These are phyloP conservation scores for Chauna torquata DNA, from an alignment of 2,113 vertebrate species.

Conservation along the genomic window DNA sequence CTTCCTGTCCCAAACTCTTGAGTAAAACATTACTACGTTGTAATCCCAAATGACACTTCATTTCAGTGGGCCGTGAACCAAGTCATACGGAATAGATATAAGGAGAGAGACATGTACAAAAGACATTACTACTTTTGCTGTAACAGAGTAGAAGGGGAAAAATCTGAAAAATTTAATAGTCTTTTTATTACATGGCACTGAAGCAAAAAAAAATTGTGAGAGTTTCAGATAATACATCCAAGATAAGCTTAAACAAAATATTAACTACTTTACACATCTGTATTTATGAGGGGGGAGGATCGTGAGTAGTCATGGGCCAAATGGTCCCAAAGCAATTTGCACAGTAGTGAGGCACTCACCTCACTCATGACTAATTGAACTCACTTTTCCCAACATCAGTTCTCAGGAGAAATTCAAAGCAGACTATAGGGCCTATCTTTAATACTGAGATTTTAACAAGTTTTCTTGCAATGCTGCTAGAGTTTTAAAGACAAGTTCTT, in stretches of 20 bases:
- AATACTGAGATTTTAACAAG: conserved; percentile 48
- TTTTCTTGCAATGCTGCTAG: background rate
- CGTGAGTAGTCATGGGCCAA: conserved; percentile 41
- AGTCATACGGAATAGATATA: conserved; percentile 12
- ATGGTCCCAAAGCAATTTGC: conserved; percentile 58
- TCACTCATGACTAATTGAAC: conserved; percentile 60
- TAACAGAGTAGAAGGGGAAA: background rate
- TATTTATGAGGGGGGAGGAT: conserved; percentile 22
- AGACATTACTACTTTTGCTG: background rate
- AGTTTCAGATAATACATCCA: conserved; percentile 35
- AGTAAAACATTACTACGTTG: conserved; percentile 3
- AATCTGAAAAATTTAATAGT: conserved; percentile 8
- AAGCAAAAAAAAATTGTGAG: background rate
- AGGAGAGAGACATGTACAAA: background rate
- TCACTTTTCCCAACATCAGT: conserved; percentile 36
- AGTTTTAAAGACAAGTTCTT: conserved; percentile 51
- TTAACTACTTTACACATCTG: conserved; percentile 48
- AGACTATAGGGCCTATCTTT: background rate
- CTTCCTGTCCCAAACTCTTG: conserved; percentile 39
- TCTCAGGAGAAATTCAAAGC: conserved; percentile 50
- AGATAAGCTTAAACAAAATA: conserved; percentile 41
- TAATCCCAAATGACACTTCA: conserved; percentile 40
- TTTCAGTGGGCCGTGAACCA: conserved; percentile 39
- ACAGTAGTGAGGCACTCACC: conserved; percentile 61
- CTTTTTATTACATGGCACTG: background rate